A percentile compares a stretch with the other conserved stretches of the same genome.
These are phyloP conservation scores for Mus musculus DNA, from an alignment of 2,113 vertebrate species.

Conservation along the genomic window DNA sequence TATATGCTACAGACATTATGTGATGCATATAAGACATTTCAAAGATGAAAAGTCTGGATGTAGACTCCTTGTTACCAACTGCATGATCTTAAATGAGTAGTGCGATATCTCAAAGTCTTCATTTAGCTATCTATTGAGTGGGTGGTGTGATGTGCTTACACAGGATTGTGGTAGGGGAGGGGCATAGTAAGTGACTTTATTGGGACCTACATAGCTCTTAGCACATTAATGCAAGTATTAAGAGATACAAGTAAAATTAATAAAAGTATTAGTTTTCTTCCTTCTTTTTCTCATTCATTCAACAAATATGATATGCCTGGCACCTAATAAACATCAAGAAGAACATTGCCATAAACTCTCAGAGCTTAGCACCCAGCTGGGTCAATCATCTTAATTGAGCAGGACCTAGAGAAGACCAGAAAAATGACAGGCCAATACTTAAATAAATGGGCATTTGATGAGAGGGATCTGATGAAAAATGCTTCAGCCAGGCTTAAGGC, in stretches of 20 bases:
- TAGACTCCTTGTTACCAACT: background rate
- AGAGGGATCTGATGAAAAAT: background rate
- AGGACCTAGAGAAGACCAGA: background rate
- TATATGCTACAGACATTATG: background rate
- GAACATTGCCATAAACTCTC: background rate
- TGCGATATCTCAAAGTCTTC: background rate
- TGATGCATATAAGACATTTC: background rate
- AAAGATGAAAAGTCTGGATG: background rate
- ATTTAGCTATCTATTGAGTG: constrained; percentile 11
- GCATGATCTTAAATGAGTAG: background rate
- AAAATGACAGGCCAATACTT: background rate
- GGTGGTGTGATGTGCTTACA: background rate
- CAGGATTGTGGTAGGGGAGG: background rate
- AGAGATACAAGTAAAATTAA: no score
- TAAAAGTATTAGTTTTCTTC: constrained; percentile 21
- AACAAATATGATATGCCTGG: background rate
- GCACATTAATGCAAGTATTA: background rate
- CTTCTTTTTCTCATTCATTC: background rate
- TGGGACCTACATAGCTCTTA: background rate
- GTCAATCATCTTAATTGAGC: background rate
- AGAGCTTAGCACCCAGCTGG: background rate
- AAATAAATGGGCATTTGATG: background rate
- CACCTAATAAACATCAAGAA: background rate
- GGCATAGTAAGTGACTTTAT: background rate
- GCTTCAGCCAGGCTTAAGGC: background rate